Percentiles rank a stretch among this genome's conserved stretches.
Evolutionary conservation across 30 jellyfish, hydroid and myxozoan genomes (phyloP).

Genomic region (Hydractinia symbiolongicarpus): DNA sequence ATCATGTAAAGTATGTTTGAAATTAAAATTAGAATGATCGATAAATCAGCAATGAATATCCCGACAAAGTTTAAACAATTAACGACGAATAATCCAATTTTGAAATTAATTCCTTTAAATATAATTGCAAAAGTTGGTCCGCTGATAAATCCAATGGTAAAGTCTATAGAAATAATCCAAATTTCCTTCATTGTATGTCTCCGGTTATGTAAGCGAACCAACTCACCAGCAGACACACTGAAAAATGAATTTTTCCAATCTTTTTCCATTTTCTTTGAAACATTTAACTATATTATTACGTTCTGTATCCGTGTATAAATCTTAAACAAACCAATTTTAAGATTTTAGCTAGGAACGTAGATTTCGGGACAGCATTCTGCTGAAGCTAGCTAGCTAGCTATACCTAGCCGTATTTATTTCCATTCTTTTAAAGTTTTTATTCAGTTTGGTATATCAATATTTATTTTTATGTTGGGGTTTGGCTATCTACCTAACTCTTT

Average conservation of each 20-base stretch:
- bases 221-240: constrained; percentile 20
- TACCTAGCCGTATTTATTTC: too few relatives aligned
- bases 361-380: too few relatives aligned
- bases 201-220: neutral
- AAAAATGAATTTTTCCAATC: constrained; percentile 6
- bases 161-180: neutral
- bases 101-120: neutral
- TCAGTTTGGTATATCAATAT: too few relatives aligned
- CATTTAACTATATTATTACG: too few relatives aligned
- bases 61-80: constrained; percentile 4
- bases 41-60: neutral
- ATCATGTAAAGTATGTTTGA: neutral
- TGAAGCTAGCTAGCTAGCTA: too few relatives aligned
- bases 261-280: too few relatives aligned
- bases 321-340: too few relatives aligned
- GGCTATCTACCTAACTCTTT: too few relatives aligned
- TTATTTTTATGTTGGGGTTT: too few relatives aligned
- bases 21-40: neutral
- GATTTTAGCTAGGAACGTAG: too few relatives aligned
- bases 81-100: constrained; percentile 4
- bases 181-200: constrained; percentile 1
- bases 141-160: constrained; percentile 6
- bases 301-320: too few relatives aligned
- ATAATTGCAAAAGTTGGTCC: constrained; percentile 18
- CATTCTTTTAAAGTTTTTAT: too few relatives aligned